Evolutionary conservation across 2,888 invertebrate genomes (phyloP).

Genomic region (Plagodis pulveraria): DNA sequence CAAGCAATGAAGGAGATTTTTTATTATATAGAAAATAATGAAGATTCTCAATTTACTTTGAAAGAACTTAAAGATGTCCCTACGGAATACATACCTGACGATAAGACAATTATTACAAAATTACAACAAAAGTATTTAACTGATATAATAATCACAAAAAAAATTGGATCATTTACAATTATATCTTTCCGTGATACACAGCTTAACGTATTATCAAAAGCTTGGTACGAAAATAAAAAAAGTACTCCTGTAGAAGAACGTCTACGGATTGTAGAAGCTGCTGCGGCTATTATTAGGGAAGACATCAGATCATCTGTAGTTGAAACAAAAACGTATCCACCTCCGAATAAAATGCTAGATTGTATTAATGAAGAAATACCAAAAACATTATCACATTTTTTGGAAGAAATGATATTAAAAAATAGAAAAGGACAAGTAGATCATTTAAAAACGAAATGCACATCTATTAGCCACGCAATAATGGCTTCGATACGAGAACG

Average conservation of each 20-base stretch:
- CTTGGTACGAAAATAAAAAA: constrained; percentile 57
- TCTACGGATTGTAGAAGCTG: constrained; percentile 55
- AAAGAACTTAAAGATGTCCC: constrained; percentile 52
- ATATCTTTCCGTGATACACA: constrained; percentile 54
- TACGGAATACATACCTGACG: constrained; percentile 51
- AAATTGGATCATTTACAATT: constrained; percentile 50
- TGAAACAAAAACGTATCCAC: constrained; percentile 54
- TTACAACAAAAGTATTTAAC: constrained; percentile 49
- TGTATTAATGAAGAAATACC: constrained; percentile 34
- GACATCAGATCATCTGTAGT: constrained; percentile 53
- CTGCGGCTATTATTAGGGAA: constrained; percentile 58
- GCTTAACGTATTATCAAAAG: constrained; percentile 49
- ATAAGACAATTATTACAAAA: constrained; percentile 49
- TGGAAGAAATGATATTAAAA: constrained; percentile 48
- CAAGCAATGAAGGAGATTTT: constrained; percentile 58
- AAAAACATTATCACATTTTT: constrained; percentile 52
- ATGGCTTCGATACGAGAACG: constrained; percentile 43
- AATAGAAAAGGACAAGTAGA: constrained; percentile 38
- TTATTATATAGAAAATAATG: constrained; percentile 55
- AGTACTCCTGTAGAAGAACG: constrained; percentile 45
- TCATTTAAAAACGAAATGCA: constrained; percentile 53
- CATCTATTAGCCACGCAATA: constrained; percentile 51
- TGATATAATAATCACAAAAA: constrained; percentile 46
- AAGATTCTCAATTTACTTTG: constrained; percentile 59
- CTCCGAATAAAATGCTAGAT: constrained; percentile 50